Conservation (phyloP, 2,797 vertebrate species). For the Enteromius viviparus region DNA sequence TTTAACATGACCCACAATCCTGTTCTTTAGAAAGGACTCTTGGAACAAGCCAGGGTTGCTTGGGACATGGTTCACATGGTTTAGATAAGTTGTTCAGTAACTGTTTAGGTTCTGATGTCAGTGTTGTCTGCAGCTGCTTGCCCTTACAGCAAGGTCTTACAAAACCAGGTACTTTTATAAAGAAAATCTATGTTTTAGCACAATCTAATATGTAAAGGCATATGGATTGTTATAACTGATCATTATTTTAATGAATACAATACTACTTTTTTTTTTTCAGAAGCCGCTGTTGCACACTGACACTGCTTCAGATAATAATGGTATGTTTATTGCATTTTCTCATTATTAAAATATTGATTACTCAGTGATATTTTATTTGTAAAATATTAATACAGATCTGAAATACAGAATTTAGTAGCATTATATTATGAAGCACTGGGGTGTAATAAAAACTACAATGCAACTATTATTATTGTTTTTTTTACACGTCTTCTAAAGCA, state of each 20-base stretch:
- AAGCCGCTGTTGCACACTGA: conserved; percentile 19
- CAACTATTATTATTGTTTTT: neutral
- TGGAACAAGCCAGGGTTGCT: conserved; percentile 20
- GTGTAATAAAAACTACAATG: neutral
- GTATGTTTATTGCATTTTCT: conserved; percentile 45
- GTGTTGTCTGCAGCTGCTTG: neutral
- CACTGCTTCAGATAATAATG: conserved; percentile 45
- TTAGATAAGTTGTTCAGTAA: conserved; percentile 39
- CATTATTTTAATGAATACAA: conserved; percentile 1
- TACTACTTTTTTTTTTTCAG: conserved; percentile 26
- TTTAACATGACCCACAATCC: conserved; percentile 53
- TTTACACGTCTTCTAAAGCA: no score
- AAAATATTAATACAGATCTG: neutral
- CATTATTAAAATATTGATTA: neutral
- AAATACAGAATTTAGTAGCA: neutral
- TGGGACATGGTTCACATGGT: conserved; percentile 15
- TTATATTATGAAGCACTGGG: neutral
- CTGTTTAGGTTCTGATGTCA: neutral
- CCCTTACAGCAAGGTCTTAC: neutral
- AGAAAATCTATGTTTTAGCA: neutral
- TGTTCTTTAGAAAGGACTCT: conserved; percentile 34
- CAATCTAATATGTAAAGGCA: neutral
- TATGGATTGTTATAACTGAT: neutral
- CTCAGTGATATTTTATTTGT: neutral
- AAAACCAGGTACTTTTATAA: neutral